Evolutionary conservation across 2,888 invertebrate genomes (phyloP).

Genomic region (Phragmatobia fuliginosa): DNA sequence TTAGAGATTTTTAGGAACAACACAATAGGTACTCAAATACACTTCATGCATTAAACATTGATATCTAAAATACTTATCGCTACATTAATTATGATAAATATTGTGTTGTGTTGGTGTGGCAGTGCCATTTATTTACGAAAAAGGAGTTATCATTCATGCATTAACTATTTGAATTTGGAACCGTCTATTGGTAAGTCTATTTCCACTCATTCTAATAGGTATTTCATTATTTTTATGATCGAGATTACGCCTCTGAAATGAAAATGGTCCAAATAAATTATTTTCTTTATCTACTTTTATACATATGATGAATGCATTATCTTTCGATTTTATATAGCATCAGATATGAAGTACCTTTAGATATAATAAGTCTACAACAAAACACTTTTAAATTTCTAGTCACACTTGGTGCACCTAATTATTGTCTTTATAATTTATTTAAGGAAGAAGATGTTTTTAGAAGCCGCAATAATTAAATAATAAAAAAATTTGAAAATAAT

Average conservation of each 20-base stretch:
- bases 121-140: background rate
- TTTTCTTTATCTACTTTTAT: background rate
- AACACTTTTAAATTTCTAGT: conserved; percentile 1
- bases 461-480: background rate
- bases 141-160: background rate
- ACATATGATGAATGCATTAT: background rate
- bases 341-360: background rate
- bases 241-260: background rate
- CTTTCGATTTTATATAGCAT: background rate
- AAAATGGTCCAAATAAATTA: background rate
- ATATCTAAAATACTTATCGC: conserved; percentile 8
- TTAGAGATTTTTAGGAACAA: background rate
- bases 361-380: background rate
- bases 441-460: background rate
- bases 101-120: background rate
- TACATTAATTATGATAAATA: background rate
- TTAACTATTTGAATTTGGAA: background rate
- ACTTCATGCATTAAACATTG: conserved; percentile 1
- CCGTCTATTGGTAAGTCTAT: background rate
- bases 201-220: background rate
- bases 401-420: conserved; percentile 10
- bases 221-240: background rate
- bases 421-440: conserved; percentile 10
- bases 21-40: conserved; percentile 1
- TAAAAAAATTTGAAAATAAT: background rate